Base-by-base conservation (phyloP, 2,888 invertebrate species). In the Eupeodes luniger region DNA sequence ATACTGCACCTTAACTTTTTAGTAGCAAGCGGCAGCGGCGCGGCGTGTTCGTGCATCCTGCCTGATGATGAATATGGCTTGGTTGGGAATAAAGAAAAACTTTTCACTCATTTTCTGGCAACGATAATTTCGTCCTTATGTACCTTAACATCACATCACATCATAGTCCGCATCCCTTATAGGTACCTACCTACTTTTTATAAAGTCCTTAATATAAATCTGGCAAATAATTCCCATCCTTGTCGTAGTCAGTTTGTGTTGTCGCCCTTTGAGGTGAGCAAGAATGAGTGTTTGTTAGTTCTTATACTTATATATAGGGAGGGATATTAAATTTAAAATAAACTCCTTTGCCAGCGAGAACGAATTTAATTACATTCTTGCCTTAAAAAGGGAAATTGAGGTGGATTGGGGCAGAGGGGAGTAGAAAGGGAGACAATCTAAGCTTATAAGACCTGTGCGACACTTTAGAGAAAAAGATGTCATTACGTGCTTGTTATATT, bases 351-450 rank as follows among this genome's bases (percentile, higher is more conserved):
- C 59, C 34, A 79, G 59, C 66, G 53, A 69, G 51, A 83, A 87
- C 72, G 82, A 83, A 87, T 87, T 87, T 87, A 87, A 87, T 87
- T 87, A 80, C 86, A 87, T 36, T 67, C 76, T 70, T 70, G 53
- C 70, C 55, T 40, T 19, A 55, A 40, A 69, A 27, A 2, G 27
- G 27, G 70, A 55, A 12, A 19, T 0, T 3, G 40, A 40, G 40
- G 40, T 40, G 6, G 6, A 36, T 7, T 7, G 36, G 19, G 19
- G 1, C 19, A 40, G 40, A 9, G 6, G 40, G 40, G 4, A 9
- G 5, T 40, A 40, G 9, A 40, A 9, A 40, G 40, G 40, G 40
- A 40, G 40, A 40, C 40, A 40, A 19, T 66, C 64, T 66, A 66
- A 72, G 44, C 59, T 69, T 57, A 57, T 7, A 34, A 59, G 9